A percentile compares a stretch with the other conserved stretches of the same genome.
Conservation (phyloP, 2,888 invertebrate genomes). For the Oxytorus armatus region DNA sequence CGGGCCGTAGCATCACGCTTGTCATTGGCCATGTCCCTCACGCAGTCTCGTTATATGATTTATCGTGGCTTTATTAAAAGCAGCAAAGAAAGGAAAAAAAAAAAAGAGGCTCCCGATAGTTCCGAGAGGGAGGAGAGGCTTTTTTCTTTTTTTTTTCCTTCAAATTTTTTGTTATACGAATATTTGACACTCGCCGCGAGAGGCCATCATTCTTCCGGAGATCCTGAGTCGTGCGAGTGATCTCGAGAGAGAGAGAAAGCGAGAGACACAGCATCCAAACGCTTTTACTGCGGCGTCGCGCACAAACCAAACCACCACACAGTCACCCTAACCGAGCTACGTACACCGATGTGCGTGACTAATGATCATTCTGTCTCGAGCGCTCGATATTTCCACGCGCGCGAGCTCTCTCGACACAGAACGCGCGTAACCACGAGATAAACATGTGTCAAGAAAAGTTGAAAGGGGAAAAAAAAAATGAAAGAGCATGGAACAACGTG, state of each 20-base stretch:
- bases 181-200: slow-evolving; percentile 66
- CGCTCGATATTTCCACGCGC: slow-evolving; percentile 66
- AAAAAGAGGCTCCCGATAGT: slow-evolving; percentile 43
- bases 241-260: slow-evolving; percentile 56
- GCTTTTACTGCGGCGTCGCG: slow-evolving; percentile 65
- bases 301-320: slow-evolving; percentile 43
- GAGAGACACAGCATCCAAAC: slow-evolving; percentile 66
- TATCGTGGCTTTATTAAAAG: slow-evolving; percentile 66
- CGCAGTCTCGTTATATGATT: slow-evolving; percentile 60
- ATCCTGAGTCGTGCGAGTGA: too few relatives aligned
- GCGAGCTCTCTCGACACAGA: slow-evolving; percentile 33
- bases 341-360: slow-evolving; percentile 60
- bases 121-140: slow-evolving; percentile 37
- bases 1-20: slow-evolving; percentile 36
- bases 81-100: slow-evolving; percentile 17
- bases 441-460: slow-evolving; percentile 67
- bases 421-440: slow-evolving; percentile 65
- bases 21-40: slow-evolving; percentile 58
- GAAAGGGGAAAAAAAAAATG: slow-evolving; percentile 36
- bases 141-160: slow-evolving; percentile 42
- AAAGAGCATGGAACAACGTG: slow-evolving; percentile 59
- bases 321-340: slow-evolving; percentile 39
- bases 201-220: slow-evolving; percentile 64
- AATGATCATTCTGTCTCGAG: slow-evolving; percentile 68
- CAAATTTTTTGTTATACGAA: slow-evolving; percentile 61